Evolutionary conservation across 2,797 vertebrate species (phyloP), one percentile per base, ranked within the genome.

Genomic region (Tenualosa ilisha): DNA sequence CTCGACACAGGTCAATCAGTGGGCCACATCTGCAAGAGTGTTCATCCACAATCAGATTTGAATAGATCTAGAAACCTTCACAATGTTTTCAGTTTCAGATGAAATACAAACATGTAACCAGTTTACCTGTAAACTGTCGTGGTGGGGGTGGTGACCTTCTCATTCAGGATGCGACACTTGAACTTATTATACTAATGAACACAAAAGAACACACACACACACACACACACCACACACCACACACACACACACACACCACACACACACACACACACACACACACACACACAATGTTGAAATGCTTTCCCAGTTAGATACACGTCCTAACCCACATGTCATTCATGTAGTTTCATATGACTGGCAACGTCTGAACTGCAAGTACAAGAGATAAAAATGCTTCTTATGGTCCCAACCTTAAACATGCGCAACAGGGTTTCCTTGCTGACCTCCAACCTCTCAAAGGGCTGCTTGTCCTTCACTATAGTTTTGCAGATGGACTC

Each of bases 111-210:
- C 56, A n/a, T 6, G 63, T 2, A 11, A 31, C 26, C 9, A 65
- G 59, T 26, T 89, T 90, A 98, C 98, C 98, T 98, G 95, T 99
- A 99, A 86, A 99, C 92, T 1, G 98, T 99, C 15, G 98, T 98
- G 0, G 97, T 97, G 7, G 97, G 96, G 0, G 97, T 97, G 75
- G 94, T 94, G 50, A 99, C 97, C 85, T 98, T 99, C 91, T 99
- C 98, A 86, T 97, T 97, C 91, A 99, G 95, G 88, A 99, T 99
- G 68, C 97, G 96, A 85, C 97, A 98, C 88, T 99, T 99, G 90
- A 99, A 99, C 89, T 97, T 96, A 94, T 99, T 98, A 91, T 98
- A 98, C 98, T 99, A 68, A 31, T 81, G 61, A 90, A 83, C 9
- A 82, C 15, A 85, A 1, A 88, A 84, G 75, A 3, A 24, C 65